A percentile compares a stretch with the other conserved stretches of the same genome.
phyloP scores from a whole-genome alignment of 2,113 vertebrate genomes.

The Marmota flaviventris region DNA sequence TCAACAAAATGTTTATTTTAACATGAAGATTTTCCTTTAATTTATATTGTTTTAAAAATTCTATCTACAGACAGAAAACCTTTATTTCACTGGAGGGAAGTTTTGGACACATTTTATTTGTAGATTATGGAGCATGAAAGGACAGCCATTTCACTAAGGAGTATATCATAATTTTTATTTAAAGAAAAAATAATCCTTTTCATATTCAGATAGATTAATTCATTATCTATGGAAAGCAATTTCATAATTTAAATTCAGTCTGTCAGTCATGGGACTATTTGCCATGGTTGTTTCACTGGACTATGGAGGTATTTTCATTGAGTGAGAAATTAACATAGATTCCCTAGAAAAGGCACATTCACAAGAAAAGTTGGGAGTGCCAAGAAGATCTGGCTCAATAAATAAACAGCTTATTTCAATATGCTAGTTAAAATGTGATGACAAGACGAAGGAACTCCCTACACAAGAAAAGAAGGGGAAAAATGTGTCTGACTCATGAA shows the following conservation, averaged over 20 bases:
- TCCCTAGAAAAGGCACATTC: not conserved
- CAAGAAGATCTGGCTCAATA: not conserved
- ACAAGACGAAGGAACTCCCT: not conserved
- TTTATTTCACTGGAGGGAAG: not conserved
- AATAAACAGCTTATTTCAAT: not conserved
- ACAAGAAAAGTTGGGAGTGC: not conserved
- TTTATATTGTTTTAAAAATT: not conserved
- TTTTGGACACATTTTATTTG: not conserved
- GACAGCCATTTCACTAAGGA: not conserved
- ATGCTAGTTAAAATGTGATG: not conserved
- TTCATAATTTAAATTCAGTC: not conserved
- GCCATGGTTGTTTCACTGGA: not conserved
- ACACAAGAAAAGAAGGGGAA: not conserved
- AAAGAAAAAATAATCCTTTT: not conserved
- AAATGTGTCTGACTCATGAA: not conserved
- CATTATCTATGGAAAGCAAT: not conserved
- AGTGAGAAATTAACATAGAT: not conserved
- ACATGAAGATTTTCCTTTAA: not conserved
- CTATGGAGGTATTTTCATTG: not conserved
- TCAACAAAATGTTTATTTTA: not conserved
- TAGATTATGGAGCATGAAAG: not conserved
- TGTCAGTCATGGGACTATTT: not conserved
- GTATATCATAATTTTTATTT: not conserved
- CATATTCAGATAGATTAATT: not conserved
- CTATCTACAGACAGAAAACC: not conserved